Evolutionary conservation across 2,888 invertebrate species (phyloP).

Genomic region (Drosophila acutilabella): DNA sequence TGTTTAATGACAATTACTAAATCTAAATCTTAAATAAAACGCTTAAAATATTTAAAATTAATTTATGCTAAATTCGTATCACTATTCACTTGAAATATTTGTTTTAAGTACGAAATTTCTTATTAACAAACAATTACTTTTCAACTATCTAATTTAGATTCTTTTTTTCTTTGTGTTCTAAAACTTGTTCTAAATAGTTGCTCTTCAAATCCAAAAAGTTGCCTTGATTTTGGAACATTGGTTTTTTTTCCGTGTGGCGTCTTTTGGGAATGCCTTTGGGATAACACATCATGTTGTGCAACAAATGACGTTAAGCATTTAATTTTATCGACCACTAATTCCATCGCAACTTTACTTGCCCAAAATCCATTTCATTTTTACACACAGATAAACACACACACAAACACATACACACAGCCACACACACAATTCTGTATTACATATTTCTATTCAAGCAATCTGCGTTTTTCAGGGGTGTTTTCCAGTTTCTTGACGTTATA

Average conservation of each 20-base stretch:
- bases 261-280: constrained; percentile 15
- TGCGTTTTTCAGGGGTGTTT: neutral
- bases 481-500: neutral
- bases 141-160: too few species aligned
- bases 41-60: too few species aligned
- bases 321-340: constrained; percentile 19
- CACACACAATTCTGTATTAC: neutral
- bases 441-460: neutral
- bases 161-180: too few species aligned
- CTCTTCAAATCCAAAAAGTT: too few species aligned
- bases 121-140: too few species aligned
- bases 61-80: too few species aligned
- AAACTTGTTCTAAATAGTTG: too few species aligned
- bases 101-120: too few species aligned
- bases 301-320: constrained; percentile 17
- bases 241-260: neutral
- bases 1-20: too few species aligned
- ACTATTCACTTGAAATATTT: too few species aligned
- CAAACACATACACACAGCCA: neutral
- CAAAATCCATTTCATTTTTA: neutral
- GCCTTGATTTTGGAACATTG: too few species aligned
- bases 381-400: neutral
- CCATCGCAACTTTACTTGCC: constrained; percentile 5
- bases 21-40: too few species aligned
- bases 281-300: constrained; percentile 2